Evolutionary conservation across 1,140 invertebrate genomes (phyloP).

Genomic region (Bombus waltoni): DNA sequence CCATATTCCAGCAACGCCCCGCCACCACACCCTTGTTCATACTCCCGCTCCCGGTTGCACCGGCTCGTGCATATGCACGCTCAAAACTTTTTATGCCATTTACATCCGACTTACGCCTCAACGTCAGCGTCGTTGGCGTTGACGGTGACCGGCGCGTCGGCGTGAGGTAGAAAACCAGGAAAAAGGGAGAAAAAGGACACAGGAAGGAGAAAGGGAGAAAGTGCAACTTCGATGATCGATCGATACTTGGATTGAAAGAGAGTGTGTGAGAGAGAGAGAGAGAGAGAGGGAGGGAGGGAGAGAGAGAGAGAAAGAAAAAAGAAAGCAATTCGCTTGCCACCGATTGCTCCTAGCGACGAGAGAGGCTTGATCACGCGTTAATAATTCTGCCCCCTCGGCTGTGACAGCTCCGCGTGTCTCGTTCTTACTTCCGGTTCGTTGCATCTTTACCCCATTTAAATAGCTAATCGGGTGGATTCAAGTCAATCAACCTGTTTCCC

Average conservation of each 20-base stretch:
- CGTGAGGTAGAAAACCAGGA: background rate
- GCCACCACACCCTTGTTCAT: conserved; percentile 63
- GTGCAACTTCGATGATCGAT: conserved; percentile 11
- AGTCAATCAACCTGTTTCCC: background rate
- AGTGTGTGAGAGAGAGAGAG: background rate
- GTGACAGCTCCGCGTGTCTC: background rate
- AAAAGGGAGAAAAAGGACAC: background rate
- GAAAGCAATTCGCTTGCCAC: background rate
- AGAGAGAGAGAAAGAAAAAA: background rate
- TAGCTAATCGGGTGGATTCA: background rate
- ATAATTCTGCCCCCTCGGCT: background rate
- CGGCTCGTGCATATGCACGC: conserved; percentile 54
- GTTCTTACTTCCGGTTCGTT: conserved; percentile 26
- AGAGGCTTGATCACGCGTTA: conserved; percentile 4
- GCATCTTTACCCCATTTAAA: conserved; percentile 9
- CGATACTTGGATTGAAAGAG: conserved; percentile 29
- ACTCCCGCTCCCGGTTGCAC: conserved; percentile 40
- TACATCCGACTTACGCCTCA: conserved; percentile 63
- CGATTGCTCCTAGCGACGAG: background rate
- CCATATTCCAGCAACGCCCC: conserved; percentile 68
- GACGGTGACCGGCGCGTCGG: conserved; percentile 5
- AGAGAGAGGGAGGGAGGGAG: background rate
- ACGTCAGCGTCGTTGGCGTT: conserved; percentile 50
- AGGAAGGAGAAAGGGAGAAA: background rate
- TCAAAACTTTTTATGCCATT: conserved; percentile 67